phyloP scores from a whole-genome alignment of 2,113 vertebrate species.

The Gallinago undulata region DNA sequence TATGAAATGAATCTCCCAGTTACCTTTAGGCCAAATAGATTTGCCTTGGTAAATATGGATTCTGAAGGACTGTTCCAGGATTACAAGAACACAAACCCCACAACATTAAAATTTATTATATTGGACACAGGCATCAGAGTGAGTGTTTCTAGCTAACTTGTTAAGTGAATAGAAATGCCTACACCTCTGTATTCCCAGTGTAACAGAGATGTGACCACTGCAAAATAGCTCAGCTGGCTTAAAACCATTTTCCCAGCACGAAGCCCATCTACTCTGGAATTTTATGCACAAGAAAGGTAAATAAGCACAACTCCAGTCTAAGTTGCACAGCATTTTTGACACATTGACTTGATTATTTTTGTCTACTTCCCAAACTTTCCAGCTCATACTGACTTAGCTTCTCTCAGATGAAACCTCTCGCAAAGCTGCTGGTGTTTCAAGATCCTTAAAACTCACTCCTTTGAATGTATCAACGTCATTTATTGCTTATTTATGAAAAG shows the following conservation, averaged over 20 bases:
- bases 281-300: not conserved
- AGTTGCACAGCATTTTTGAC: not conserved
- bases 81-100: not conserved
- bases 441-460: slow-evolving; percentile 44
- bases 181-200: not conserved
- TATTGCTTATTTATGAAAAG: slow-evolving; percentile 19
- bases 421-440: not conserved
- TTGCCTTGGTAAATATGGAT: not conserved
- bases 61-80: not conserved
- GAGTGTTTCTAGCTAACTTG: not conserved
- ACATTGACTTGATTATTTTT: slow-evolving; percentile 23
- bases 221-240: not conserved
- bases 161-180: not conserved
- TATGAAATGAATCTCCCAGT: not conserved
- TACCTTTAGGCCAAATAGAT: not conserved
- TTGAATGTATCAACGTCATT: slow-evolving; percentile 33
- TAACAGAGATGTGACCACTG: not conserved
- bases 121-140: not conserved
- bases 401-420: not conserved
- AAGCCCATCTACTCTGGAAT: not conserved
- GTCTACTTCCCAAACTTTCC: not conserved
- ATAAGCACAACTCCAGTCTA: not conserved
- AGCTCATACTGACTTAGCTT: slow-evolving; percentile 15
- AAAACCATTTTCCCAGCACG: not conserved
- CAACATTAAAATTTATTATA: not conserved